A percentile compares a stretch with the other conserved stretches of the same genome.
Evolutionary conservation across 2,797 vertebrate genomes (phyloP).

Genomic region (Cryptoblepharus egeriae): DNA sequence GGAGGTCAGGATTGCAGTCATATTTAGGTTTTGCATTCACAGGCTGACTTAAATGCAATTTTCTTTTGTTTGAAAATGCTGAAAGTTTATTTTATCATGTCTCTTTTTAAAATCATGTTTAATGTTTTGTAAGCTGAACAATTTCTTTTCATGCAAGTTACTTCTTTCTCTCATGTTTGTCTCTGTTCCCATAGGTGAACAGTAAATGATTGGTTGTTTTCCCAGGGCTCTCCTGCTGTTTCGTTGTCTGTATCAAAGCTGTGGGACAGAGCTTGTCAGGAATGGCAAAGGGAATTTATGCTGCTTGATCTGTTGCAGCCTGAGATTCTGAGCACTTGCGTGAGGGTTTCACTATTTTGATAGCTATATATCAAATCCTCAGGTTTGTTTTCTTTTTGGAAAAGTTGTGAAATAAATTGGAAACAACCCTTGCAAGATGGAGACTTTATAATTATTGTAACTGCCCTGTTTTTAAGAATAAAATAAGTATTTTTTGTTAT

Average conservation of each 20-base stretch:
- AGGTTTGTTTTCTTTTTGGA: not conserved
- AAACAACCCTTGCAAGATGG: not conserved
- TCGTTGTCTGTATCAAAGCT: not conserved
- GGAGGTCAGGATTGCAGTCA: too few species aligned
- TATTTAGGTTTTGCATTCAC: not conserved
- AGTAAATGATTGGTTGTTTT: not conserved
- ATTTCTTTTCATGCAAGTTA: not conserved
- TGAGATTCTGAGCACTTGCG: not conserved
- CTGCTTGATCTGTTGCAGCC: not conserved
- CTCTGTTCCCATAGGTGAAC: not conserved
- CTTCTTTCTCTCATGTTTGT: not conserved
- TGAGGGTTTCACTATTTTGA: not conserved
- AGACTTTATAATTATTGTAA: too few species aligned
- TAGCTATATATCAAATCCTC: not conserved
- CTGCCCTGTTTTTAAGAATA: too few species aligned
- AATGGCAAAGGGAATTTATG: not conserved
- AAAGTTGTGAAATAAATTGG: not conserved
- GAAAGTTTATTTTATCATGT: not conserved
- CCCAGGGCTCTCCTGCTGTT: not conserved
- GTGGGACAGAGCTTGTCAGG: conserved; percentile 22
- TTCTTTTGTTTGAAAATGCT: not conserved
- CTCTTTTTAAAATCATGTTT: conserved; percentile 5
- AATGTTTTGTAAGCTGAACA: conserved; percentile 9
- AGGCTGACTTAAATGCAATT: not conserved
- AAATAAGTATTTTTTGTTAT: too few species aligned